phyloP scores from a whole-genome alignment of 2,888 invertebrate genomes.

The Drosophila yooni region DNA sequence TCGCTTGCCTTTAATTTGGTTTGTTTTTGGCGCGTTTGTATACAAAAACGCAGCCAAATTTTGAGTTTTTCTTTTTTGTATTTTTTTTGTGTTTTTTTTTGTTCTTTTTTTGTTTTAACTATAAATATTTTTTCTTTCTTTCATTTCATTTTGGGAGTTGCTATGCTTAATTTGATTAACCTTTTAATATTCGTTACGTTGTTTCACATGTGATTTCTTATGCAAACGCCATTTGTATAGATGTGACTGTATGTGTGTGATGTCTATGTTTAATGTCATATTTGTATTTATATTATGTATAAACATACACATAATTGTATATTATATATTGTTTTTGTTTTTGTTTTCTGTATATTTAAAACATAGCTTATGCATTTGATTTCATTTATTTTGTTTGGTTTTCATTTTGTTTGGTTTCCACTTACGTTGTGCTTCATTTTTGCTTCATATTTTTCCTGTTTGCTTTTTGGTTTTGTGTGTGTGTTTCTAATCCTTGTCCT shows the following conservation, averaged over 20 bases:
- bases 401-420: slow-evolving; percentile 28
- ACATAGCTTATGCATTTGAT: slow-evolving; percentile 66
- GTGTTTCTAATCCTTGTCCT: slow-evolving; percentile 47
- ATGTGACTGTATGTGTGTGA: slow-evolving; percentile 34
- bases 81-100: slow-evolving; percentile 51
- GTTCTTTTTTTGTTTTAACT: slow-evolving; percentile 53
- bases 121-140: slow-evolving; percentile 69
- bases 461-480: slow-evolving; percentile 33
- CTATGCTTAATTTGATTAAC: slow-evolving; percentile 74
- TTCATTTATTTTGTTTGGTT: slow-evolving; percentile 39
- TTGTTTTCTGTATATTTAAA: slow-evolving; percentile 61
- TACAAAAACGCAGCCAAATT: slow-evolving; percentile 72
- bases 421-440: slow-evolving; percentile 31
- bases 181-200: slow-evolving; percentile 74
- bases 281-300: slow-evolving; percentile 38
- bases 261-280: slow-evolving; percentile 42
- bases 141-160: slow-evolving; percentile 33
- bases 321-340: slow-evolving; percentile 3
- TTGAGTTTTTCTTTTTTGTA: slow-evolving; percentile 30
- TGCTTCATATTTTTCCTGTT: slow-evolving; percentile 53
- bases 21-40: slow-evolving; percentile 70
- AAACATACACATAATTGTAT: slow-evolving; percentile 26
- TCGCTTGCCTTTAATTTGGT: slow-evolving; percentile 52
- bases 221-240: slow-evolving; percentile 57
- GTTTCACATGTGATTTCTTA: slow-evolving; percentile 63